phyloP scores from a whole-genome alignment of 2,113 vertebrate genomes.

The Urocitellus parryii region DNA sequence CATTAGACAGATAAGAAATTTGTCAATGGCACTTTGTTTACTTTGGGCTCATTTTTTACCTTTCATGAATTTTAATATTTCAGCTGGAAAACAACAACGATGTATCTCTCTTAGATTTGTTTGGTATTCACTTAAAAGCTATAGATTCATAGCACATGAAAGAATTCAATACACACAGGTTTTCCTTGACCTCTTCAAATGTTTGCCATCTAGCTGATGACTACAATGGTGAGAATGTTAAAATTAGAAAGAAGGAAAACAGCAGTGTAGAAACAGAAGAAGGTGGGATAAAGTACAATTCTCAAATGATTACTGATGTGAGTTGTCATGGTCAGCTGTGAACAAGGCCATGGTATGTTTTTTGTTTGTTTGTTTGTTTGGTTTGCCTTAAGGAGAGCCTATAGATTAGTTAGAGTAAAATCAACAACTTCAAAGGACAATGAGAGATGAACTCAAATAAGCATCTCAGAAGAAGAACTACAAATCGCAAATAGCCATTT shows the following conservation, averaged over 20 bases:
- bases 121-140: background rate
- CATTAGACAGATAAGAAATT: background rate
- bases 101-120: background rate
- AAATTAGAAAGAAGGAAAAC: background rate
- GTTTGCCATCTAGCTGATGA: background rate
- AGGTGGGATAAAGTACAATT: background rate
- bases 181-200: background rate
- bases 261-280: background rate
- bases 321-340: background rate
- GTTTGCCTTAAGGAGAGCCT: background rate
- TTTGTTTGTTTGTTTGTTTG: background rate
- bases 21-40: background rate
- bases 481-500: background rate
- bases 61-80: background rate
- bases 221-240: background rate
- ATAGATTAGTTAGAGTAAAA: constrained; percentile 1
- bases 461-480: background rate
- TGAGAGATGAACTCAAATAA: background rate
- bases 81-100: background rate
- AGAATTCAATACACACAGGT: background rate
- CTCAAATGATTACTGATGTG: background rate
- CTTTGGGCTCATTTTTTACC: background rate
- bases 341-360: background rate
- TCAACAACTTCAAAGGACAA: background rate
- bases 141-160: background rate